Conservation (phyloP, 2,797 vertebrate species). For the Cottoperca gobio region DNA sequence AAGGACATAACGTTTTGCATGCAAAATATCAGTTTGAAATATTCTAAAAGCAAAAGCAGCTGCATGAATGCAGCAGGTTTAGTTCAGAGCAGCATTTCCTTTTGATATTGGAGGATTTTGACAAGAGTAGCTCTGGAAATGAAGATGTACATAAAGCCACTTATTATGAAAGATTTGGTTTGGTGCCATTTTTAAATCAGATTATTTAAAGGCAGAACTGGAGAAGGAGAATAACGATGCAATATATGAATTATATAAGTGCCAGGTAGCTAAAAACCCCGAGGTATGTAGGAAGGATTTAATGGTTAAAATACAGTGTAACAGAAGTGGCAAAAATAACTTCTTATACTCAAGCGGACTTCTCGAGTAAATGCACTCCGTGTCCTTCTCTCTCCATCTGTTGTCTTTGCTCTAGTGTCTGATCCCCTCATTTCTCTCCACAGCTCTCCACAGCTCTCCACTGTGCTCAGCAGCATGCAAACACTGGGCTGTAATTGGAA, state of each 20-base stretch:
- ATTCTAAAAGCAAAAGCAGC: neutral
- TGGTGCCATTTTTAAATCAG: neutral
- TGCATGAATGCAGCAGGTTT: neutral
- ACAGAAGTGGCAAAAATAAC: neutral
- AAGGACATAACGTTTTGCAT: neutral
- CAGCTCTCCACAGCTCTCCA: constrained; percentile 32
- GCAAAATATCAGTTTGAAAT: neutral
- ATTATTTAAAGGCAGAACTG: neutral
- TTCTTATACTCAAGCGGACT: neutral
- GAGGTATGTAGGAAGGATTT: neutral
- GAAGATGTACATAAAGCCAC: neutral
- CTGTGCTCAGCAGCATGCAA: constrained; percentile 55
- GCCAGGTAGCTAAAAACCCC: neutral
- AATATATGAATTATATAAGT: neutral
- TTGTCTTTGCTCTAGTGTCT: constrained; percentile 24
- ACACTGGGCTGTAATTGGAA: constrained; percentile 61
- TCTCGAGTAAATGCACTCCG: constrained; percentile 12
- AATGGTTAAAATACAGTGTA: neutral
- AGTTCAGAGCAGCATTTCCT: neutral
- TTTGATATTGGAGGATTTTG: neutral
- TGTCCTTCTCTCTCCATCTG: constrained; percentile 5
- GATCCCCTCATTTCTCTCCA: constrained; percentile 25
- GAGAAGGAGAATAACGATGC: too few relatives aligned
- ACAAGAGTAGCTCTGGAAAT: neutral
- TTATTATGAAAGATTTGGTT: neutral